These are phyloP conservation scores for Rhinella marina DNA, from an alignment of 2,797 vertebrate species.

Conservation along the genomic window DNA sequence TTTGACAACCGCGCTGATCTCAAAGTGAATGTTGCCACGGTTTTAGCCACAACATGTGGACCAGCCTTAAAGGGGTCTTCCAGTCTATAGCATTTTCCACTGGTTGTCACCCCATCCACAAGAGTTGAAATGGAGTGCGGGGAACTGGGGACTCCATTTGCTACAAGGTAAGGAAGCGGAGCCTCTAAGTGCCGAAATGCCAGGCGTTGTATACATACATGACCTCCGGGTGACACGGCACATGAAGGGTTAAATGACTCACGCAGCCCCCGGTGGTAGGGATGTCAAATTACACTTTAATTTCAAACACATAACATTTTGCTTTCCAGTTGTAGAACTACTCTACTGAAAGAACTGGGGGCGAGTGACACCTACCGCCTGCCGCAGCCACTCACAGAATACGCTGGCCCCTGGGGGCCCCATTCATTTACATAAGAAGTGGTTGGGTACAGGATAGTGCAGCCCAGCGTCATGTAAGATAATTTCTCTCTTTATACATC, in stretches of 20 bases:
- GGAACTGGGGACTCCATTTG: too few relatives aligned
- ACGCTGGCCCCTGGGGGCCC: background rate
- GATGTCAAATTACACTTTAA: conserved; percentile 60
- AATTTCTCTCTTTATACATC: conserved; percentile 50
- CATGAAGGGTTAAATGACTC: background rate
- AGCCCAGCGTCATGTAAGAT: conserved; percentile 24
- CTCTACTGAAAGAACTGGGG: conserved; percentile 40
- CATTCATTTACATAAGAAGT: conserved; percentile 21
- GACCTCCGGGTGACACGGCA: background rate
- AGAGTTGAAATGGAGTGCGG: too few relatives aligned
- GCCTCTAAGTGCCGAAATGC: too few relatives aligned
- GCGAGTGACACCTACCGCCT: conserved; percentile 17
- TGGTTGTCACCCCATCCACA: too few relatives aligned
- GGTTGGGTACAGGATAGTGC: conserved; percentile 13
- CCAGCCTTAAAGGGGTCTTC: too few relatives aligned
- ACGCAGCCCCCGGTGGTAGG: background rate
- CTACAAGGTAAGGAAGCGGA: too few relatives aligned
- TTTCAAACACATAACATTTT: conserved; percentile 59
- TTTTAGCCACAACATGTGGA: too few relatives aligned
- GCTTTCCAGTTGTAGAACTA: conserved; percentile 39
- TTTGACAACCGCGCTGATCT: too few relatives aligned
- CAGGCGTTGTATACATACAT: too few relatives aligned
- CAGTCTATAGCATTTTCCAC: too few relatives aligned
- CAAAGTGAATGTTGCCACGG: too few relatives aligned
- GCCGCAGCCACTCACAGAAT: background rate